phyloP scores from a whole-genome alignment of 2,113 vertebrate species.

The Xiphias gladius region DNA sequence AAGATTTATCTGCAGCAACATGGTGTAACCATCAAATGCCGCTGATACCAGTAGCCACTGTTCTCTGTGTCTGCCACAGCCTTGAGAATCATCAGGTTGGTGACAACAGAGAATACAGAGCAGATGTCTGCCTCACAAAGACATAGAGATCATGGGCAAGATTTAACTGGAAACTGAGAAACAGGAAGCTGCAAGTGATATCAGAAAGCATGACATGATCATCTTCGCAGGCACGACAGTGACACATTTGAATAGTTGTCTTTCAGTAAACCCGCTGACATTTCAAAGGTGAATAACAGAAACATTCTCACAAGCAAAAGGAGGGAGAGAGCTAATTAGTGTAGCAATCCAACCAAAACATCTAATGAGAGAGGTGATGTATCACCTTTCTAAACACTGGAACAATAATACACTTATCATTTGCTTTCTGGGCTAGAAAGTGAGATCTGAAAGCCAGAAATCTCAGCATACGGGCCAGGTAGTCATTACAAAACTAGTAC shows the following conservation, averaged over 20 bases:
- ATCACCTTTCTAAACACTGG: neutral
- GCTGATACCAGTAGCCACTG: conserved; percentile 5
- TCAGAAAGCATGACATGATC: neutral
- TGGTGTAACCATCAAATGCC: neutral
- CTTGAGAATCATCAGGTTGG: neutral
- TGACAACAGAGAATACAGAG: neutral
- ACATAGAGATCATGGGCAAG: neutral
- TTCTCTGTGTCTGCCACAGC: neutral
- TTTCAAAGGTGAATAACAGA: neutral
- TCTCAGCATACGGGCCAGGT: neutral
- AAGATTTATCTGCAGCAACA: conserved; percentile 34
- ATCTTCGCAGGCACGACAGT: neutral
- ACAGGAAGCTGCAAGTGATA: conserved; percentile 43
- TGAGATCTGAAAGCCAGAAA: neutral
- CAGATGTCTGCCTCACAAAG: neutral
- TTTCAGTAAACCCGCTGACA: neutral
- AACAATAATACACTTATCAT: conserved; percentile 7
- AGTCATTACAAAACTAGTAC: neutral
- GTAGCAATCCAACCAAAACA: neutral
- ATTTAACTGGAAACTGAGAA: neutral
- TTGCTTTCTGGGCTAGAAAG: conserved; percentile 1
- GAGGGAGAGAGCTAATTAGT: neutral
- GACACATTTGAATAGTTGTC: neutral
- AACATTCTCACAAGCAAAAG: neutral
- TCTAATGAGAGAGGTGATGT: neutral